Evolutionary conservation across 2,888 invertebrate genomes (phyloP).

Genomic region (Lasioglossum leucozonium): DNA sequence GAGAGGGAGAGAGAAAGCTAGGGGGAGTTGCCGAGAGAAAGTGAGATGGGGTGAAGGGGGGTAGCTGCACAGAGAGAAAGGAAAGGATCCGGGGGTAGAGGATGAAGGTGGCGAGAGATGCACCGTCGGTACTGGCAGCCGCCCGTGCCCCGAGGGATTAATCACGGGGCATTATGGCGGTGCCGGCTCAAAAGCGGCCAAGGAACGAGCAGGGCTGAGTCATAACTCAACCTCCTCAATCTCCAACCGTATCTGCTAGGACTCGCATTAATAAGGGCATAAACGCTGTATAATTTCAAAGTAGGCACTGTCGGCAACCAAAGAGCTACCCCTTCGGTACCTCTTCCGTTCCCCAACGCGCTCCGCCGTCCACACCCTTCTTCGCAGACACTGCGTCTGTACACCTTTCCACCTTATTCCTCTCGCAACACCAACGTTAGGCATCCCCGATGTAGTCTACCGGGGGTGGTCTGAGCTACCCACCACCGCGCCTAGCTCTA

Average conservation of each 20-base stretch:
- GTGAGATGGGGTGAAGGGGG: neutral
- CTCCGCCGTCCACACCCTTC: slow-evolving; percentile 3
- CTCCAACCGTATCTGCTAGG: slow-evolving; percentile 74
- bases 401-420: slow-evolving; percentile 4
- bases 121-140: slow-evolving; percentile 68
- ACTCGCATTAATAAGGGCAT: slow-evolving; percentile 80
- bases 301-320: slow-evolving; percentile 63
- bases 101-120: slow-evolving; percentile 72
- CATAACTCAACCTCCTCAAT: slow-evolving; percentile 78
- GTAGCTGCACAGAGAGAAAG: neutral
- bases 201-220: slow-evolving; percentile 71
- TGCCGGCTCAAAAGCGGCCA: slow-evolving; percentile 79
- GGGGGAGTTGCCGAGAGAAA: neutral
- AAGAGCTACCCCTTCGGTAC: slow-evolving; percentile 42
- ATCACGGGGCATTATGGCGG: slow-evolving; percentile 81
- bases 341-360: slow-evolving; percentile 25
- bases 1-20: neutral
- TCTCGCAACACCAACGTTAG: neutral
- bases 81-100: slow-evolving; percentile 31
- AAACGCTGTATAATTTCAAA: slow-evolving; percentile 76
- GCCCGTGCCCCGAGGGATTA: slow-evolving; percentile 79
- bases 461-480: neutral
- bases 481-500: neutral
- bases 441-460: neutral
- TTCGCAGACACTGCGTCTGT: neutral